These are phyloP conservation scores for Drosophila subpulchrella DNA, from an alignment of 1,140 invertebrate genomes.

Conservation along the genomic window DNA sequence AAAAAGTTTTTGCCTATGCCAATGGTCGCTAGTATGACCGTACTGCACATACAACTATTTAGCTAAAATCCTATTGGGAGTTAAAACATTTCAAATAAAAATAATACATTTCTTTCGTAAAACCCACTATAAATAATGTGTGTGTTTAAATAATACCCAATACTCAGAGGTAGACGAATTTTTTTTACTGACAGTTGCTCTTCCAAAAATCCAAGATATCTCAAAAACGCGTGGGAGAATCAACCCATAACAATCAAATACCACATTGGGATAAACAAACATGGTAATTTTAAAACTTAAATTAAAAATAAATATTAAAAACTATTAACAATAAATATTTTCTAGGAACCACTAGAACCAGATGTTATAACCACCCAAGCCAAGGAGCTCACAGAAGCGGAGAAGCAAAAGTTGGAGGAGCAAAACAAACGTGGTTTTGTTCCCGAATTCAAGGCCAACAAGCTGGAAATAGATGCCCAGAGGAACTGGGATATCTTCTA, in stretches of 20 bases:
- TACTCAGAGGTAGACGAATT: no score
- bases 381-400: slow-evolving; percentile 86
- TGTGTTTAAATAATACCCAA: no score
- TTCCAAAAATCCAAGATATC: not conserved
- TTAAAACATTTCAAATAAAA: not conserved
- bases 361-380: slow-evolving; percentile 55
- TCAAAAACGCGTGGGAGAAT: not conserved
- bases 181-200: not conserved
- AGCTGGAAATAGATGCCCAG: slow-evolving; percentile 94
- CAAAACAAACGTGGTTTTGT: slow-evolving; percentile 90
- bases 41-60: slow-evolving; percentile 1
- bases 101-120: no score
- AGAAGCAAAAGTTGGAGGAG: slow-evolving; percentile 86
- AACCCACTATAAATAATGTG: no score
- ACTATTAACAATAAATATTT: not conserved
- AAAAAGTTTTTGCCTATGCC: not conserved
- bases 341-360: slow-evolving; percentile 12
- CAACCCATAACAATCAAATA: not conserved
- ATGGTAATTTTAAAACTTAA: slow-evolving; percentile 9
- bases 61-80: not conserved
- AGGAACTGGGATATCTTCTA: slow-evolving; percentile 99
- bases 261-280: not conserved
- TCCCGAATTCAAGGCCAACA: slow-evolving; percentile 90
- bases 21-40: slow-evolving; percentile 10
- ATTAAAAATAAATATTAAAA: no score